phyloP scores from a whole-genome alignment of 2,888 invertebrate species.

The Hirtodrosophila histrioides region DNA sequence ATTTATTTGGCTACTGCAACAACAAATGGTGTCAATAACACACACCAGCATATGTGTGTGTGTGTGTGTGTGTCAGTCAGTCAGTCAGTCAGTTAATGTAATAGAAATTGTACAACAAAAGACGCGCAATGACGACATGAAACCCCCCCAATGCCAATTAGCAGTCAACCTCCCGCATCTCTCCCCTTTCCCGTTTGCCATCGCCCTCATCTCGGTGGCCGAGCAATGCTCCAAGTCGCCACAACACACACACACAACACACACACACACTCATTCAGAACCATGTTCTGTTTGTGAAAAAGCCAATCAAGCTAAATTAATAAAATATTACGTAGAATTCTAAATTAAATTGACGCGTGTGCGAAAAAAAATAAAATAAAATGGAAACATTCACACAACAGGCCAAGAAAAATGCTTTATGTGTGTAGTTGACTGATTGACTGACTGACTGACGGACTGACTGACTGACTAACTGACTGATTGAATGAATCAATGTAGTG shows the following conservation, averaged over 20 bases:
- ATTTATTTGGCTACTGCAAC: slow-evolving; percentile 60
- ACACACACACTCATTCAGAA: slow-evolving; percentile 5
- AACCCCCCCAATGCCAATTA: slow-evolving; percentile 76
- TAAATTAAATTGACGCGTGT: slow-evolving; percentile 78
- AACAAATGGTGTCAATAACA: slow-evolving; percentile 76
- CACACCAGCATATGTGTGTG: slow-evolving; percentile 35
- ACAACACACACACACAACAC: slow-evolving; percentile 10
- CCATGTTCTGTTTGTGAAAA: slow-evolving; percentile 69
- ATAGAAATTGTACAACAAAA: slow-evolving; percentile 77
- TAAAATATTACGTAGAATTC: slow-evolving; percentile 79
- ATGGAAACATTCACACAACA: slow-evolving; percentile 11
- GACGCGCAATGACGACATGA: slow-evolving; percentile 76
- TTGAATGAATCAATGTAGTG: slow-evolving; percentile 23
- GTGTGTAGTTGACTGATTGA: slow-evolving; percentile 11
- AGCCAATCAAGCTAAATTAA: slow-evolving; percentile 79
- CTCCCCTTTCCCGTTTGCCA: background rate
- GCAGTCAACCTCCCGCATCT: slow-evolving; percentile 28
- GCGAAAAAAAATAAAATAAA: slow-evolving; percentile 51
- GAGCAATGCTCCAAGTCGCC: slow-evolving; percentile 27
- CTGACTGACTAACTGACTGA: slow-evolving; percentile 13
- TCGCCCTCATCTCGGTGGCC: background rate
- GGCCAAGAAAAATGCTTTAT: slow-evolving; percentile 12
- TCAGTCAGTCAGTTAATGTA: slow-evolving; percentile 66
- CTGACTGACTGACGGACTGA: slow-evolving; percentile 10
- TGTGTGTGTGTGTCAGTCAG: slow-evolving; percentile 25